Percentiles rank a stretch among this genome's conserved stretches.
Conservation (phyloP, 2,113 vertebrate species). For the Bagarius yarrelli region DNA sequence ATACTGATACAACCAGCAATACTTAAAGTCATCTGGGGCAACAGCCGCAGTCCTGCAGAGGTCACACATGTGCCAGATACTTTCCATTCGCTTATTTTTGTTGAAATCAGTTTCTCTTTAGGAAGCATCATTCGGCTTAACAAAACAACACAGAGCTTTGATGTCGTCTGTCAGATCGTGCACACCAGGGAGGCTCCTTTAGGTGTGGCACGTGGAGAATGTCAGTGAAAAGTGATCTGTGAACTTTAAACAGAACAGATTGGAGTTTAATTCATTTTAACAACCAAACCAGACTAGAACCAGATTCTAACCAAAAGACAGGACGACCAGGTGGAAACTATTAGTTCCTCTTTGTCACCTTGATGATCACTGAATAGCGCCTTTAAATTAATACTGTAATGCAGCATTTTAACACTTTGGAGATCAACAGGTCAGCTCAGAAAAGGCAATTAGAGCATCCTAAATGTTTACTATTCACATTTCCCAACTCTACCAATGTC, state of each 20-base stretch:
- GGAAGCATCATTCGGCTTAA: neutral
- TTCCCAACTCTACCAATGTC: neutral
- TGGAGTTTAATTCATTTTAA: neutral
- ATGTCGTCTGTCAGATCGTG: neutral
- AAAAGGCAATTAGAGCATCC: neutral
- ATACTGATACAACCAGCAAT: neutral
- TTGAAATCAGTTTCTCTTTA: neutral
- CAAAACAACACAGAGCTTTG: neutral
- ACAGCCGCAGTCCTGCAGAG: neutral
- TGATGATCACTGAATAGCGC: neutral
- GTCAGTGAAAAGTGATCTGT: neutral
- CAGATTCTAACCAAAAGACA: neutral
- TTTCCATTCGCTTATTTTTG: slow-evolving; percentile 8
- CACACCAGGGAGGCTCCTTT: neutral
- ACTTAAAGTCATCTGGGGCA: neutral
- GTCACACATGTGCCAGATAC: neutral
- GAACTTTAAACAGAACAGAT: neutral
- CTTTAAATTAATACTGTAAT: neutral
- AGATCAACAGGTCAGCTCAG: neutral
- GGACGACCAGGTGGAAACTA: too few relatives aligned
- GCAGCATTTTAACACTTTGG: neutral
- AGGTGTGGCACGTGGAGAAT: slow-evolving; percentile 3
- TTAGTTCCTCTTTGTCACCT: neutral
- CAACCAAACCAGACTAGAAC: neutral
- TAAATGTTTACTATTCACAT: neutral